Evolutionary conservation across 23 tunicate species (phyloP).

Genomic region (Ascidia mentula): DNA sequence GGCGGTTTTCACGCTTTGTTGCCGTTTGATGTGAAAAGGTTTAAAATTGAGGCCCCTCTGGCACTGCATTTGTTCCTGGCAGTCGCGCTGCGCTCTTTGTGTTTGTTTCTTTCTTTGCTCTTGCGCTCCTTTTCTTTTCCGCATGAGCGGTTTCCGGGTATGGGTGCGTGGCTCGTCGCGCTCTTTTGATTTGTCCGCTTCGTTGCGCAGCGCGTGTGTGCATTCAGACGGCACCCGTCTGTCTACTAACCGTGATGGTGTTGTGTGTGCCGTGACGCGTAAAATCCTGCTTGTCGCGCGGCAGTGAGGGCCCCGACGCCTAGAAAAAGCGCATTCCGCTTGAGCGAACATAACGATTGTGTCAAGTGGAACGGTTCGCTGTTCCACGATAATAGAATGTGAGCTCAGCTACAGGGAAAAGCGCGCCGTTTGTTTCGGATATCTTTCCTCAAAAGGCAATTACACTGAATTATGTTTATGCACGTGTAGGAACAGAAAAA

Average conservation of each 20-base stretch:
- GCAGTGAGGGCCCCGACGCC: neutral
- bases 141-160: constrained; percentile 34
- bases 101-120: constrained; percentile 4
- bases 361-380: constrained; percentile 30
- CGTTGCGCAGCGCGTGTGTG: constrained; percentile 40
- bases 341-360: constrained; percentile 19
- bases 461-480: too few species aligned
- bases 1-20: constrained; percentile 9
- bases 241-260: neutral
- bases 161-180: constrained; percentile 50
- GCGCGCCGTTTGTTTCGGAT: neutral
- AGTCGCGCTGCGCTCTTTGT: neutral
- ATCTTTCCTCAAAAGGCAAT: too few species aligned
- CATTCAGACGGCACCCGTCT: neutral
- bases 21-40: constrained; percentile 5
- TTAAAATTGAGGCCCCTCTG: constrained; percentile 2
- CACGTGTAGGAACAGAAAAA: too few species aligned
- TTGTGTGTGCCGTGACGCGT: neutral
- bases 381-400: neutral
- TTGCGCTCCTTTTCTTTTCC: constrained; percentile 14
- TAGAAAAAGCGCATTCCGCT: constrained; percentile 11
- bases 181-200: constrained; percentile 46
- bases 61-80: neutral
- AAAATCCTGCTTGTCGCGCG: neutral
- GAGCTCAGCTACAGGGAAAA: neutral